phyloP scores from a whole-genome alignment of 2,888 invertebrate species.

The Nebria brevicollis region DNA sequence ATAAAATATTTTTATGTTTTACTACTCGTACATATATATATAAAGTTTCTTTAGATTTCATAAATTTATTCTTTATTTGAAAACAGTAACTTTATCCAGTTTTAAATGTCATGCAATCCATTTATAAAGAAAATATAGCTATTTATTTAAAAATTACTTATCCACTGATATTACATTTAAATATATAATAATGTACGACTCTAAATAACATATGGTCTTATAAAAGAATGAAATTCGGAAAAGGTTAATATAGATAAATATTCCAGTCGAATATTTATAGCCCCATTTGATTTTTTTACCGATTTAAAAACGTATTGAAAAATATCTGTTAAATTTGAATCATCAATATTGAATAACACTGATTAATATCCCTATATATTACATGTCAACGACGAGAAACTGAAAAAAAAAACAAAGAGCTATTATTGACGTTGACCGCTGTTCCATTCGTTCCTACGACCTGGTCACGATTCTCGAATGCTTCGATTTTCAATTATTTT shows the following conservation, averaged over 20 bases:
- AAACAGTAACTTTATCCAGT: neutral
- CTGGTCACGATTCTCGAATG: neutral
- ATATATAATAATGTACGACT: neutral
- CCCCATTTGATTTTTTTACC: neutral
- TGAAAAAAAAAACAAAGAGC: conserved; percentile 7
- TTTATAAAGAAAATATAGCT: too few relatives aligned
- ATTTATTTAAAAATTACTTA: too few relatives aligned
- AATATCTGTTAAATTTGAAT: neutral
- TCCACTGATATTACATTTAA: neutral
- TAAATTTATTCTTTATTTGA: neutral
- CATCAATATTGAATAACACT: conserved; percentile 25
- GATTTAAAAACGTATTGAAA: neutral
- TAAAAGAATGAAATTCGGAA: neutral
- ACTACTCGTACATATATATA: neutral
- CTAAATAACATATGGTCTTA: neutral
- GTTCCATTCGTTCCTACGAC: neutral
- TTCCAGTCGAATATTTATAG: neutral
- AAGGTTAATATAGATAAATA: neutral
- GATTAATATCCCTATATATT: conserved; percentile 35
- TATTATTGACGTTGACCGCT: neutral
- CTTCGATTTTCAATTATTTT: conserved; percentile 43
- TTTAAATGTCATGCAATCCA: neutral
- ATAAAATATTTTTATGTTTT: neutral
- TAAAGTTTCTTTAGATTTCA: neutral
- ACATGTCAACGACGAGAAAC: conserved; percentile 35